Evolutionary conservation across 2,888 invertebrate species (phyloP), one percentile per base, ranked within the genome.

Genomic region (Tachina grossa): DNA sequence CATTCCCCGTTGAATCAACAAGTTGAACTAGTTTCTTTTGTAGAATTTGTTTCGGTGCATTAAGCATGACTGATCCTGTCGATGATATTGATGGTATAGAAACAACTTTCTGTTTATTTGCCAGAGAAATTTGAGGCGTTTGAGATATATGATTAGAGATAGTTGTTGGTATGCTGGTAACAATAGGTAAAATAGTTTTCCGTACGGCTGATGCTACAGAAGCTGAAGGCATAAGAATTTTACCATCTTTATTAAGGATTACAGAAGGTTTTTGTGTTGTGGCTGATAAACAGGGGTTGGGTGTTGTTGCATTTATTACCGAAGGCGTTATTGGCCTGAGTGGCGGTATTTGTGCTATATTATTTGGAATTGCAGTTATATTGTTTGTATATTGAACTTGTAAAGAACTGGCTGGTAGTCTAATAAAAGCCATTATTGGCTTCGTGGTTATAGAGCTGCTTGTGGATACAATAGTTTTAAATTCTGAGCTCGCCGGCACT

Each of bases 21-120:
- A 89, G 88, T 63, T 90, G 89, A 0, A 90, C 88, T 9, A 89
- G 74, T 86, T 90, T 90, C 78, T 89, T 89, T 74, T 89, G 89
- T 9, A 89, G 87, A 22, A 89, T 79, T 84, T 88, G 87, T 47
- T 87, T 87, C 19, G 74, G 71, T 10, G 57, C 41, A 11, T 11
- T 72, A 11, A 59, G 2, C 8, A 31, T 11, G 9, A n/a, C 9
- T 16, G 51, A 0, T n/a, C 49, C 1, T 39, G 49, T 0, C 19
- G 49, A 13, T 41, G 45, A 11, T 45, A 47, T 16, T 19, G 65
- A 39, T 61, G 53, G 22, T 41, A 49, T n/a, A n/a, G 78, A n/a
- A 39, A 66, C 9, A 14, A 61, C 5, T 53, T 59, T 47, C 0
- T 53, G 5, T 53, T 79, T 82, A 47, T 65, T 85, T 6, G 57